These are phyloP conservation scores for Geopemphigus sp. DNA, from an alignment of 1,140 invertebrate genomes.

Conservation along the genomic window DNA sequence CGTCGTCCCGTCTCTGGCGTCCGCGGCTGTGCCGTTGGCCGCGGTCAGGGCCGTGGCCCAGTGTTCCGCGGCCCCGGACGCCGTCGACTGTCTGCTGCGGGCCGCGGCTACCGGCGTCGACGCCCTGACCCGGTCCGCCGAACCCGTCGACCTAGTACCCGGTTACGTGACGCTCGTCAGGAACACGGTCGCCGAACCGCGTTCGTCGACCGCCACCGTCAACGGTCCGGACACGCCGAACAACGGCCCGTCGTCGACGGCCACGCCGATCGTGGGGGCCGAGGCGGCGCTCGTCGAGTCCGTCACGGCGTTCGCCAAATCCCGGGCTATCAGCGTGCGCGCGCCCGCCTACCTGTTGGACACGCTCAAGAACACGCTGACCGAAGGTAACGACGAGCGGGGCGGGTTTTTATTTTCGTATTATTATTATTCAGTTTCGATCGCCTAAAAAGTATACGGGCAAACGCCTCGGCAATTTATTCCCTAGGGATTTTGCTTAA, in stretches of 20 bases:
- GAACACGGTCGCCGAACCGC: not conserved
- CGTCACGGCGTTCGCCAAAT: not conserved
- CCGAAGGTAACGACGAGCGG: constrained; percentile 40
- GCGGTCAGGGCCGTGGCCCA: constrained; percentile 4
- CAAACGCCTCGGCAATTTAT: too few species aligned
- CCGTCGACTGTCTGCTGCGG: constrained; percentile 13
- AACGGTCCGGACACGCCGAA: too few species aligned
- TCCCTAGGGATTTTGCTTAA: too few species aligned
- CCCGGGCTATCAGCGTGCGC: constrained; percentile 12
- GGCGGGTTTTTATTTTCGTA: too few species aligned
- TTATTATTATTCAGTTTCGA: too few species aligned
- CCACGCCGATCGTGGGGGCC: not conserved
- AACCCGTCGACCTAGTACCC: constrained; percentile 18
- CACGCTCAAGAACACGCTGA: not conserved
- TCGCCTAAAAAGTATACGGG: too few species aligned
- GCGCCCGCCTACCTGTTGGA: not conserved
- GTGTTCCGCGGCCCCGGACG: not conserved
- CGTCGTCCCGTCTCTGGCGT: not conserved
- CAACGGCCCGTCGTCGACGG: not conserved
- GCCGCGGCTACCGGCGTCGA: constrained; percentile 1
- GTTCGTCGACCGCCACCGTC: not conserved
- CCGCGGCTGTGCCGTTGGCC: not conserved
- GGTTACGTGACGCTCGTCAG: constrained; percentile 25
- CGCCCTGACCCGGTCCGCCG: constrained; percentile 24
- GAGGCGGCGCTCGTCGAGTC: constrained; percentile 4